phyloP scores from a whole-genome alignment of 2,113 vertebrate genomes.

The Excalfactoria chinensis region DNA sequence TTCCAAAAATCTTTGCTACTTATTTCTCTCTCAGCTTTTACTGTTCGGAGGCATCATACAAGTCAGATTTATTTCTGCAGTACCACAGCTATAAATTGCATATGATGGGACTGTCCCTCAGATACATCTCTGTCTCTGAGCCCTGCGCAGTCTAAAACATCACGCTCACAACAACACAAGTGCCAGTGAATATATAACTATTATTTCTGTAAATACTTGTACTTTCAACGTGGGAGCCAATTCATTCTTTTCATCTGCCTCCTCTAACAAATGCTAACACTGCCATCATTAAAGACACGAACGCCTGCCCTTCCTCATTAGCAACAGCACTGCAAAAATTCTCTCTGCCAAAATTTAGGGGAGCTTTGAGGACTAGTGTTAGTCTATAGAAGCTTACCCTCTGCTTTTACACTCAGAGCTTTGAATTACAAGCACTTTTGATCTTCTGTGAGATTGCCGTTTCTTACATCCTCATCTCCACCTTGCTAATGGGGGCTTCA shows the following conservation, averaged over 20 bases:
- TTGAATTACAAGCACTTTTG: background rate
- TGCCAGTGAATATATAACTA: background rate
- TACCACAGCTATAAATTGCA: background rate
- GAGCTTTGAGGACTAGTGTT: background rate
- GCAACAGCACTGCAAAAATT: background rate
- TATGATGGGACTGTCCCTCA: constrained; percentile 1
- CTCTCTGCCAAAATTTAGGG: background rate
- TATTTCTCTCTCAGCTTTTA: background rate
- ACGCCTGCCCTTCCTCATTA: background rate
- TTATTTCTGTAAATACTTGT: background rate
- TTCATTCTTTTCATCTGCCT: background rate
- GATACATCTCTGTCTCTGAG: background rate
- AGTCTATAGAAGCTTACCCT: background rate
- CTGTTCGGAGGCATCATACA: background rate
- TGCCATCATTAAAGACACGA: background rate
- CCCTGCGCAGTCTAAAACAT: background rate
- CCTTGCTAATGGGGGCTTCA: background rate
- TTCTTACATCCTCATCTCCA: background rate
- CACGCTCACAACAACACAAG: background rate
- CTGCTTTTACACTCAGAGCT: background rate
- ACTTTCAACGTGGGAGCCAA: background rate
- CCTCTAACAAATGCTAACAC: background rate
- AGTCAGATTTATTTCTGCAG: constrained; percentile 9
- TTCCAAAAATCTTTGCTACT: background rate
- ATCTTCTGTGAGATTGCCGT: background rate